phyloP scores from a whole-genome alignment of 2,113 vertebrate genomes.

The Cervus canadensis region DNA sequence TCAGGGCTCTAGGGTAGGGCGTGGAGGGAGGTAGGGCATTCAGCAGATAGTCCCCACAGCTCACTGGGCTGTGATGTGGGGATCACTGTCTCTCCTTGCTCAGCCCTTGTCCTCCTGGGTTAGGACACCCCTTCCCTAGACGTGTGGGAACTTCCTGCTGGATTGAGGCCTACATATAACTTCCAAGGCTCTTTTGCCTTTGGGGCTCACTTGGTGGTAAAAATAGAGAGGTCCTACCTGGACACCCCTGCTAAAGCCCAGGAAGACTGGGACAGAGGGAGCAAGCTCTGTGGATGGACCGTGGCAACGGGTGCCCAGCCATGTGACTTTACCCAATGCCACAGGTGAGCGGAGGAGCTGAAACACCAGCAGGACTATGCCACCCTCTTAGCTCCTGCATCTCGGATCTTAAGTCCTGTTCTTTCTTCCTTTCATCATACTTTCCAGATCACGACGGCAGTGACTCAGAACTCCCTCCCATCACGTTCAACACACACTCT shows the following conservation, averaged over 20 bases:
- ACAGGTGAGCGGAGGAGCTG: not conserved
- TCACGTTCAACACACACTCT: not conserved
- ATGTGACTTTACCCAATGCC: not conserved
- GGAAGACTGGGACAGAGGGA: not conserved
- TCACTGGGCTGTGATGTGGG: not conserved
- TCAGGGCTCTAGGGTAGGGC: not conserved
- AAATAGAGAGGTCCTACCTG: not conserved
- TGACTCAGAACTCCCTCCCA: not conserved
- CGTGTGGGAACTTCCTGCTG: not conserved
- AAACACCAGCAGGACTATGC: no score
- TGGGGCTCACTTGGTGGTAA: not conserved
- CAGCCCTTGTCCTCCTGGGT: not conserved
- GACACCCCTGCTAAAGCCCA: not conserved
- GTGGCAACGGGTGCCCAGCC: accelerated
- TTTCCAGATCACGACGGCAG: slow-evolving; percentile 62
- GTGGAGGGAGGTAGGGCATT: accelerated
- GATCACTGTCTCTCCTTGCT: not conserved
- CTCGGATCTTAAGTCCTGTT: not conserved
- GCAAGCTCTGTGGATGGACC: not conserved
- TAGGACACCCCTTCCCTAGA: not conserved
- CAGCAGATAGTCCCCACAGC: not conserved
- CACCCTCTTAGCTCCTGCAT: not conserved
- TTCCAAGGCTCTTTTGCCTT: not conserved
- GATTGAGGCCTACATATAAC: not conserved
- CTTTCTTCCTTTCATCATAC: not conserved